These are phyloP conservation scores for Brachyptera putata DNA, from an alignment of 2,888 invertebrate genomes.

Conservation along the genomic window DNA sequence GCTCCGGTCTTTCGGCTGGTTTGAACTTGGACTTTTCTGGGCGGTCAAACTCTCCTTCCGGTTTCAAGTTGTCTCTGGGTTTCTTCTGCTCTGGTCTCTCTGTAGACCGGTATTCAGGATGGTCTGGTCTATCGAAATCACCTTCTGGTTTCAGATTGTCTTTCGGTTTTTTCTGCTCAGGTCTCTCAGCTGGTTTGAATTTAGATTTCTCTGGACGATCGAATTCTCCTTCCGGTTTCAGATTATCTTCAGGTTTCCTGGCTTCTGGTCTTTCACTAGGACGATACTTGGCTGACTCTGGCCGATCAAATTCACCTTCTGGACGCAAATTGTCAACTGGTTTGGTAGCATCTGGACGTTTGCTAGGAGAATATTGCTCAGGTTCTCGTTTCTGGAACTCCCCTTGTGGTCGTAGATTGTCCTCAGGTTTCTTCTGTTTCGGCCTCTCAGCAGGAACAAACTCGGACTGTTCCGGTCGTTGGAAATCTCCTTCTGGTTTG, in stretches of 20 bases:
- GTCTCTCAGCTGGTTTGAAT: slow-evolving; percentile 36
- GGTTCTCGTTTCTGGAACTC: slow-evolving; percentile 24
- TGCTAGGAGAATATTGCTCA: slow-evolving; percentile 30
- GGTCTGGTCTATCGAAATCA: slow-evolving; percentile 44
- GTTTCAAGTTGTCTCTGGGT: slow-evolving; percentile 57
- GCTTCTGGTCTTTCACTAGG: slow-evolving; percentile 58
- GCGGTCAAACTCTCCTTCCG: slow-evolving; percentile 39
- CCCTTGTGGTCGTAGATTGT: slow-evolving; percentile 33
- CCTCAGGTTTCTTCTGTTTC: slow-evolving; percentile 43
- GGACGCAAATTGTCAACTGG: slow-evolving; percentile 60
- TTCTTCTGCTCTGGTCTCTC: slow-evolving; percentile 58
- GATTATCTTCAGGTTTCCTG: slow-evolving; percentile 60
- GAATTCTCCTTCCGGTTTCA: slow-evolving; percentile 44
- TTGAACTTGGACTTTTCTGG: slow-evolving; percentile 40
- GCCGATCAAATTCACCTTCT: slow-evolving; percentile 46
- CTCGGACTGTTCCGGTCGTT: slow-evolving; percentile 42
- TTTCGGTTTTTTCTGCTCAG: slow-evolving; percentile 30
- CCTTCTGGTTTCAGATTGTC: slow-evolving; percentile 48
- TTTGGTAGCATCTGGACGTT: slow-evolving; percentile 35
- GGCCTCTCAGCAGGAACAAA: slow-evolving; percentile 55
- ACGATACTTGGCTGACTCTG: slow-evolving; percentile 45
- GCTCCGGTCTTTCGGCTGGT: slow-evolving; percentile 33
- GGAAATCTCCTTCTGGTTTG: slow-evolving; percentile 41
- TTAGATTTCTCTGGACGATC: slow-evolving; percentile 44
- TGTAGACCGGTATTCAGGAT: slow-evolving; percentile 48